Evolutionary conservation across 2,888 invertebrate species (phyloP).

Genomic region (Campopleginae sp.): DNA sequence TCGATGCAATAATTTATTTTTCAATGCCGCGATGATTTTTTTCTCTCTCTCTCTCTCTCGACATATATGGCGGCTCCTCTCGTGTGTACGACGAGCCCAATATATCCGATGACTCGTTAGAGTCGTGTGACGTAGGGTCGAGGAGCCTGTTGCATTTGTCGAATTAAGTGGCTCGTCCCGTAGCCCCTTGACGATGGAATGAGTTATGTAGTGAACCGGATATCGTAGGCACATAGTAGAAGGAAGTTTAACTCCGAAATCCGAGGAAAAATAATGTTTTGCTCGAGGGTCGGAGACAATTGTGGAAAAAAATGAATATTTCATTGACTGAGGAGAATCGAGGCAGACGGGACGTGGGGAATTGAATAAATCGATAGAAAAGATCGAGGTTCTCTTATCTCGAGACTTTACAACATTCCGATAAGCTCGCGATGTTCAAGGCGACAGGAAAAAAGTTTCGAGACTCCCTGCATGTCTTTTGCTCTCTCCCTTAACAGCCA

Average conservation of each 20-base stretch:
- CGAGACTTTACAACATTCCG: not conserved
- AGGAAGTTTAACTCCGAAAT: not conserved
- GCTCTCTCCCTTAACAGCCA: not conserved
- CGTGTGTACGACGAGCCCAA: not conserved
- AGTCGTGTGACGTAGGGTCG: conserved; percentile 43
- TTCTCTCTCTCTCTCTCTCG: not conserved
- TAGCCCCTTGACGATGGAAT: conserved; percentile 1
- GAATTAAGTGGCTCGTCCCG: conserved; percentile 6
- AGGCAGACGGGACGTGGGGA: not conserved
- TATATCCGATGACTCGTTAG: conserved; percentile 65
- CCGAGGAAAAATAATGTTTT: not conserved
- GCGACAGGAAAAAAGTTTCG: conserved; percentile 4
- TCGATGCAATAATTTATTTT: conserved; percentile 1
- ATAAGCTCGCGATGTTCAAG: not conserved
- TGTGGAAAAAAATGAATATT: not conserved
- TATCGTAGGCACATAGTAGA: not conserved
- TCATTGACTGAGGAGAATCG: not conserved
- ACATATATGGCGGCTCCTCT: not conserved
- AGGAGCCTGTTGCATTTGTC: conserved; percentile 10
- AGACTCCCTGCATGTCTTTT: not conserved
- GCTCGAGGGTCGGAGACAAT: not conserved
- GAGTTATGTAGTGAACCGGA: not conserved
- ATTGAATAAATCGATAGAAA: conserved; percentile 20
- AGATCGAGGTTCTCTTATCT: not conserved
- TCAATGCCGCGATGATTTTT: not conserved